A percentile compares a stretch with the other conserved stretches of the same genome.
Conservation (phyloP, 2,888 invertebrate species). For the Leptopterna dolabrata region DNA sequence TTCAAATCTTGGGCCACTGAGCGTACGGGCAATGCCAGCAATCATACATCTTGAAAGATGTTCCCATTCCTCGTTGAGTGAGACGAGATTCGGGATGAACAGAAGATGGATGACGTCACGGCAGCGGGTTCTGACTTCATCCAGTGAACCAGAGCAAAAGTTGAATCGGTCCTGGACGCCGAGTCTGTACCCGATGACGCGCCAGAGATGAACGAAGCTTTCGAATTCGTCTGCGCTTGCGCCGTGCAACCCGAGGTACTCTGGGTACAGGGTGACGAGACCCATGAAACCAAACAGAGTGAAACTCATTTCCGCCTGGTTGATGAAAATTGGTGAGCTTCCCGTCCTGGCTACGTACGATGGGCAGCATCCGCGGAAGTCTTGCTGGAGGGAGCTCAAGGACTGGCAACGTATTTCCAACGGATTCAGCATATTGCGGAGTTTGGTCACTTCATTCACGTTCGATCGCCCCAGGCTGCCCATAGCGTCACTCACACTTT, state of each 20-base stretch:
- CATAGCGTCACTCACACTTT: constrained; percentile 62
- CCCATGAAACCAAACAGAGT: constrained; percentile 71
- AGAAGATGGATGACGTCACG: constrained; percentile 65
- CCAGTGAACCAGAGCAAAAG: constrained; percentile 66
- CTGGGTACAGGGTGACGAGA: constrained; percentile 68
- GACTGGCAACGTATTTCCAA: constrained; percentile 43
- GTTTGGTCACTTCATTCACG: constrained; percentile 57
- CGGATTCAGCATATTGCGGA: constrained; percentile 49
- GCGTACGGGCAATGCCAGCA: constrained; percentile 63
- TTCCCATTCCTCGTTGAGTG: constrained; percentile 66
- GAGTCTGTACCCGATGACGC: constrained; percentile 69
- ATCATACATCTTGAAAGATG: constrained; percentile 67
- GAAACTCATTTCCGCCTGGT: constrained; percentile 70
- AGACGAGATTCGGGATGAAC: constrained; percentile 66
- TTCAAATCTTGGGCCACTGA: constrained; percentile 15
- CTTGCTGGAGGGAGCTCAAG: constrained; percentile 28
- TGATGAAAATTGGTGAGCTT: constrained; percentile 64
- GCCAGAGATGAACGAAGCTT: constrained; percentile 71
- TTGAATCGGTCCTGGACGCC: constrained; percentile 68
- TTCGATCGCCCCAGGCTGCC: constrained; percentile 59
- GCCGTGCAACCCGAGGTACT: constrained; percentile 67
- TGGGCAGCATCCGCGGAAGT: constrained; percentile 35
- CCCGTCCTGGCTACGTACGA: not conserved
- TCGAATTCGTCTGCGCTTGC: constrained; percentile 68
- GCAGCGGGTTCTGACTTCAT: constrained; percentile 65